Evolutionary conservation across 2,888 invertebrate species (phyloP), one percentile per base, ranked within the genome.

Genomic region (Cyaniris semiargus): DNA sequence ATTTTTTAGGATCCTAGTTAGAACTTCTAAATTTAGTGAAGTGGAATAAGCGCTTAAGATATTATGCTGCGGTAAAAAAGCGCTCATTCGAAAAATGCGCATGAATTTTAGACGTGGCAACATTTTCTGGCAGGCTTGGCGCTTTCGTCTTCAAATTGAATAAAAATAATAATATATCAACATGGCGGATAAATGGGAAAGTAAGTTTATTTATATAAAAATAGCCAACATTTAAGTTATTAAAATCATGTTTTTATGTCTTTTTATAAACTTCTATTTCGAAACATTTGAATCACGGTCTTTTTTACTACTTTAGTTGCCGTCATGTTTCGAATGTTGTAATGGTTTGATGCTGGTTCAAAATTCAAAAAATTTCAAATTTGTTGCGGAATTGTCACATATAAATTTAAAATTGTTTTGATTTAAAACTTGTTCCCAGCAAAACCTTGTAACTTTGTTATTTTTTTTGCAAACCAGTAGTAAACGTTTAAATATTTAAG

Each of bases 121-220:
- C 79, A 79, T 79, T 72, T 78, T 78, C 80, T 80, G 80, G 79
- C 79, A 80, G 80, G 86, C 86, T 92, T 92, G 92, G 92, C 93
- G 91, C 91, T 91, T 86, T 88, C 87, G 82, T 88, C 88, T 90
- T 90, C 86, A 89, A 90, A 89, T 86, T 86, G 85, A 88, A 88
- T 86, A 85, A 85, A 87, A 84, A 85, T 87, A 89, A 90, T 87
- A 85, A 95, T 31, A 27, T 94, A 95, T 95, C 96, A 96, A 96
- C 94, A 96, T 96, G 96, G 96, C 96, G 95, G 96, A 96, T 95
- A 95, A 95, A 95, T 95, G 96, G 95, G 96, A 96, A 96, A 96
- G 96, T 96, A 95, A 96, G 96, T 96, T 94, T 92, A 86, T 92
- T 92, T 91, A 86, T 86, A 86, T 89, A 88, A 86, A 86, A 82